Evolutionary conservation across 2,113 vertebrate species (phyloP), one percentile per base, ranked within the genome.

Genomic region (Pholis gunnellus): DNA sequence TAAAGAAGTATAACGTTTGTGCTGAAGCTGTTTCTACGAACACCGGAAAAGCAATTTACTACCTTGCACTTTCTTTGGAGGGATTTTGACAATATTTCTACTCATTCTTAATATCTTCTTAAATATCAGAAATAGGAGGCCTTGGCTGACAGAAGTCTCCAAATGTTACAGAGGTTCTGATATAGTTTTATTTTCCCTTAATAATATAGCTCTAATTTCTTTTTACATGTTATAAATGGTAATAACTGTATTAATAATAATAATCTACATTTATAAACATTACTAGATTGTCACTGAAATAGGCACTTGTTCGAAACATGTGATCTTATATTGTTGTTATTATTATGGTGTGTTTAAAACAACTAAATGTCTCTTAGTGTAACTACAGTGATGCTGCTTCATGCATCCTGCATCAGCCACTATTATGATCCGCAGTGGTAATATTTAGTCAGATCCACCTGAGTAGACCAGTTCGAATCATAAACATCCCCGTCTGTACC

Each of bases 391-490:
- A 66, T 66, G n/a, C 40, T 66, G 40, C 18, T 46, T 67, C 64
- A 67, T 46, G 40, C 64, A 27, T 67, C 22, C 72, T 44, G 64
- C 40, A 44, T 46, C 48, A 46, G 59, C 65, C 81, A 56, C 56
- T 82, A 57, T 85, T 85, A 29, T 81, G 76, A 83, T 40, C 63
- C 13, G 20, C 29, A 59, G 17, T 3, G 9, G 38, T 31, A 11
- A 61, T 59, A 40, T 87, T 79, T 50, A 69, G 8, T 60, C 38
- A 59, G 46, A 87, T 71, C 66, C 60, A 72, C 9, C 6, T n/a
- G 54, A 83, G 70, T 57, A 50, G 67, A 68, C 46, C 22, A 69
- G 48, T 29, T 70, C 25, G 57, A 25, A 72, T 18, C 22, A 22
- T 67, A 70, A 81, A 76, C 52, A 79, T 25, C 2, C 4, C 0